phyloP scores from a whole-genome alignment of 2,113 vertebrate genomes.

The Apeltes quadracus region DNA sequence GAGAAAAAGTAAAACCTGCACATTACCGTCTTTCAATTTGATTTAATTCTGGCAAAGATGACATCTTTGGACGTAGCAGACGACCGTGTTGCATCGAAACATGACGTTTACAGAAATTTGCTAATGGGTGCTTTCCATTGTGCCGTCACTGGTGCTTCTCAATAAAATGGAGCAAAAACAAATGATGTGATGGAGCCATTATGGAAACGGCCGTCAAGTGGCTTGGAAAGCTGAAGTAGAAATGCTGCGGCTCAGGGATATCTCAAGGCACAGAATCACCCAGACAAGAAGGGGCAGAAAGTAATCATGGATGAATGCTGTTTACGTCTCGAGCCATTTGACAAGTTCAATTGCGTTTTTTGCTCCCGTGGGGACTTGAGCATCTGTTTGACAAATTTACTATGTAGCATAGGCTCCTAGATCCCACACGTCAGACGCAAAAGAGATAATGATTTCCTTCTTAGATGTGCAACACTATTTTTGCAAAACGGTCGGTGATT shows the following conservation, averaged over 20 bases:
- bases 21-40: slow-evolving; percentile 18
- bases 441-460: slow-evolving; percentile 2
- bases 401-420: slow-evolving; percentile 4
- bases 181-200: slow-evolving; percentile 63
- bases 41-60: slow-evolving; percentile 16
- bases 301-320: slow-evolving; percentile 59
- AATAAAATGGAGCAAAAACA: slow-evolving; percentile 39
- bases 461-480: slow-evolving; percentile 8
- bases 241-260: slow-evolving; percentile 55
- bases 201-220: slow-evolving; percentile 58
- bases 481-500: not conserved
- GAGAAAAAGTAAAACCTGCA: slow-evolving; percentile 20
- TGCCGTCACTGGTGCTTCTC: slow-evolving; percentile 49
- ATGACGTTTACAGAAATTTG: slow-evolving; percentile 29
- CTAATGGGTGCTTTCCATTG: slow-evolving; percentile 40
- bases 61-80: slow-evolving; percentile 12
- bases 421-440: slow-evolving; percentile 15
- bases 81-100: slow-evolving; percentile 6
- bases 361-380: slow-evolving; percentile 27
- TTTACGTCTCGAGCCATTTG: slow-evolving; percentile 50
- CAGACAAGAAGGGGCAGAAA: slow-evolving; percentile 50
- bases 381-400: slow-evolving; percentile 35
- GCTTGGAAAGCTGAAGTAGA: slow-evolving; percentile 51
- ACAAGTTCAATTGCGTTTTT: slow-evolving; percentile 49
- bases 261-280: slow-evolving; percentile 54